Percentiles rank a stretch among this genome's conserved stretches.
phyloP scores from a whole-genome alignment of 2,888 invertebrate species.

The Tetranychus truncatus region DNA sequence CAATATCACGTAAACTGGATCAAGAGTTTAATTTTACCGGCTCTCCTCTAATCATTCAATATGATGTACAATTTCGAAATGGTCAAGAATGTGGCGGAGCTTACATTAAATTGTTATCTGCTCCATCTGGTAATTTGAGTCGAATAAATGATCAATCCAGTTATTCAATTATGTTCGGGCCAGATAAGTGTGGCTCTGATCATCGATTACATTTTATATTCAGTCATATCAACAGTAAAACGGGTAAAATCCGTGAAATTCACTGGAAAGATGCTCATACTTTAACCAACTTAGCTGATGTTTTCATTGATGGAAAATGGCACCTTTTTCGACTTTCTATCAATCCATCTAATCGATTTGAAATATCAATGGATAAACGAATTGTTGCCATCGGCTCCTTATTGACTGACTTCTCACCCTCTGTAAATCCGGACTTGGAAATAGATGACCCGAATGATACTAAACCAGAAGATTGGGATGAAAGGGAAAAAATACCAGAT shows the following conservation, averaged over 20 bases:
- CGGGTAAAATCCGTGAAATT: conserved; percentile 74
- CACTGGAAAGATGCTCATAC: conserved; percentile 70
- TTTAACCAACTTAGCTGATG: conserved; percentile 38
- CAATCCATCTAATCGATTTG: conserved; percentile 57
- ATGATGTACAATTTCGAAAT: conserved; percentile 56
- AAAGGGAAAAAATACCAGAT: conserved; percentile 48
- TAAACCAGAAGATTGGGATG: conserved; percentile 87
- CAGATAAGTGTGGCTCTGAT: conserved; percentile 94
- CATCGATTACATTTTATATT: conserved; percentile 79
- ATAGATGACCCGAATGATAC: conserved; percentile 69
- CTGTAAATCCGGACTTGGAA: conserved; percentile 84
- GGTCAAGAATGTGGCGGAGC: conserved; percentile 98
- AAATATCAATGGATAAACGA: conserved; percentile 62
- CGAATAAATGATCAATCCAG: conserved; percentile 85
- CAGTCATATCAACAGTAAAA: conserved; percentile 78
- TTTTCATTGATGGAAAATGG: conserved; percentile 66
- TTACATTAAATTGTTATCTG: conserved; percentile 74
- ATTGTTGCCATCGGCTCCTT: conserved; percentile 67
- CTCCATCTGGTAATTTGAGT: conserved; percentile 42
- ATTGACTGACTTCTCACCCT: conserved; percentile 69
- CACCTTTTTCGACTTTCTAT: conserved; percentile 65
- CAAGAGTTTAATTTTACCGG: conserved; percentile 62
- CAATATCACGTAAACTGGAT: conserved; percentile 45
- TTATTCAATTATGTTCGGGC: conserved; percentile 98
- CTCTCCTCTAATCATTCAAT: conserved; percentile 67